Percentiles rank a stretch among this genome's conserved stretches.
These are phyloP conservation scores for Phylloscopus collybita DNA, from an alignment of 2,797 vertebrate genomes.

Conservation along the genomic window DNA sequence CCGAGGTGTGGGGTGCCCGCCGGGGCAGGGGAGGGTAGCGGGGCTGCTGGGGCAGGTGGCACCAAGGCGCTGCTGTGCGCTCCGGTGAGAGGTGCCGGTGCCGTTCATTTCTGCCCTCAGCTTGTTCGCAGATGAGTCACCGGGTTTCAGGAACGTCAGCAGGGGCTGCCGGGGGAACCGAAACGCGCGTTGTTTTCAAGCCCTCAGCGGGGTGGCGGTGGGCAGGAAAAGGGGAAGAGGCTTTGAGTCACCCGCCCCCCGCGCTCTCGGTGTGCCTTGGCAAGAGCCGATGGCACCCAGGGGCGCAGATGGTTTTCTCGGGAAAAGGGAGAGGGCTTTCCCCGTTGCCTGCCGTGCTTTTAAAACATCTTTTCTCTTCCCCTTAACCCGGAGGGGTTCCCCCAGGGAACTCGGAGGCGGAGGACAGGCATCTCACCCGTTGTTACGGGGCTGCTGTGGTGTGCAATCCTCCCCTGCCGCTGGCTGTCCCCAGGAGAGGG, in stretches of 20 bases:
- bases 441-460: background rate
- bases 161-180: background rate
- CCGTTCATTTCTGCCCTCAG: background rate
- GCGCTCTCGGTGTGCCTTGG: background rate
- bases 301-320: background rate
- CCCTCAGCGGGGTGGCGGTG: background rate
- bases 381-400: accelerated
- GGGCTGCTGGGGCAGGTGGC: background rate
- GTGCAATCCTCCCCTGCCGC: background rate
- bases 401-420: accelerated
- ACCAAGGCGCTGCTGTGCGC: accelerated
- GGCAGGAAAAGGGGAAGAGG: conserved; percentile 55
- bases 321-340: background rate
- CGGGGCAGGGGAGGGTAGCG: accelerated
- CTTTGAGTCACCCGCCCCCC: conserved; percentile 32
- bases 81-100: background rate
- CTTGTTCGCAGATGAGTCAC: conserved; percentile 8
- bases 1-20: accelerated
- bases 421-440: accelerated
- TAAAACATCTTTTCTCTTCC: background rate
- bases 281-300: background rate
- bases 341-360: accelerated
- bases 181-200: conserved; percentile 20
- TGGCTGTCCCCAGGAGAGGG: background rate
- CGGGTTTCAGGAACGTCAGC: background rate